A percentile compares a stretch with the other conserved stretches of the same genome.
Evolutionary conservation across 1,140 invertebrate genomes (phyloP).

Genomic region (Steinernema feltiae): DNA sequence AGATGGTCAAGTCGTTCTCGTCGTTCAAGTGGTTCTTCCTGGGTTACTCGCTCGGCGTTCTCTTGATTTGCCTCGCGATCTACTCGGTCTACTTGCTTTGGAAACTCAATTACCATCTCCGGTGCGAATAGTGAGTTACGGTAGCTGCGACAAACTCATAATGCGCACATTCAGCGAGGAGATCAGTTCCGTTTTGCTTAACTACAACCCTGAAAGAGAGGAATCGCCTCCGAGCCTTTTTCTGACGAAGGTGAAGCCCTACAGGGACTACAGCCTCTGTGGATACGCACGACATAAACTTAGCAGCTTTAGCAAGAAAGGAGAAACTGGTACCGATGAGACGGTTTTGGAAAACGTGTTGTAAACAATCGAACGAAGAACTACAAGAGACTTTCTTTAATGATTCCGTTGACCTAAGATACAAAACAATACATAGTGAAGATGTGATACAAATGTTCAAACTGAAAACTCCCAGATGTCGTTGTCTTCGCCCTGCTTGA

Average conservation of each 20-base stretch:
- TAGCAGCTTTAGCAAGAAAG: background rate
- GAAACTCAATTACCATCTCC: background rate
- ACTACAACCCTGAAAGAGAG: background rate
- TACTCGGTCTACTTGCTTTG: background rate
- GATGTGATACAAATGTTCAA: too few relatives aligned
- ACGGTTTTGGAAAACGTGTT: background rate
- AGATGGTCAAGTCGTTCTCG: background rate
- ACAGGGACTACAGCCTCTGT: background rate
- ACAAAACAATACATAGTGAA: too few relatives aligned
- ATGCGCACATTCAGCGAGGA: background rate
- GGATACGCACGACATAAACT: background rate
- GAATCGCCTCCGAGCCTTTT: background rate
- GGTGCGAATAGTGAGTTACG: background rate
- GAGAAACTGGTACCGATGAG: background rate
- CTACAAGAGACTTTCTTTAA: background rate
- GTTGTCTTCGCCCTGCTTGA: conserved; percentile 94
- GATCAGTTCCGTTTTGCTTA: background rate
- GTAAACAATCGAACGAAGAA: background rate
- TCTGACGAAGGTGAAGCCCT: background rate
- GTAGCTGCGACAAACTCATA: background rate
- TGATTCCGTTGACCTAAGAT: too few relatives aligned
- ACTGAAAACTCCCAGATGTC: conserved; percentile 78
- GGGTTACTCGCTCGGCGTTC: background rate
- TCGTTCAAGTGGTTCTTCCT: conserved; percentile 13
- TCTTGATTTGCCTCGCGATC: background rate